Percentiles rank a stretch among this genome's conserved stretches.
phyloP scores from a whole-genome alignment of 2,888 invertebrate genomes.

The Pristionchus exspectatus region DNA sequence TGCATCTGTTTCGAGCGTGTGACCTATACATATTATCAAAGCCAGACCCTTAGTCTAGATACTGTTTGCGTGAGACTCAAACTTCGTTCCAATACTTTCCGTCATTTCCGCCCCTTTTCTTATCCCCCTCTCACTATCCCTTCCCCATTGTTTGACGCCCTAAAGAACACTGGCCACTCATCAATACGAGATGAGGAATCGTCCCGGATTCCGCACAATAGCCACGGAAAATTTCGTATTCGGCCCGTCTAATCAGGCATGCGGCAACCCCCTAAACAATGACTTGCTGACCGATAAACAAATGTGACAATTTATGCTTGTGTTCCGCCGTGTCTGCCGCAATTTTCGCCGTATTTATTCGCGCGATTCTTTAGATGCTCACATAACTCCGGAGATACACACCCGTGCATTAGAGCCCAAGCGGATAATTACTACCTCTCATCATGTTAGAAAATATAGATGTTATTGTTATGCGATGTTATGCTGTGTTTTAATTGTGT shows the following conservation, averaged over 20 bases:
- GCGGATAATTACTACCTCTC: background rate
- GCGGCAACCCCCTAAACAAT: background rate
- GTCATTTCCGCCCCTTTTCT: background rate
- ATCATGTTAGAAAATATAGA: background rate
- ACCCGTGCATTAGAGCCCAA: background rate
- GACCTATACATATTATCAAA: background rate
- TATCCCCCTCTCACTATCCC: background rate
- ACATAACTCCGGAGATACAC: background rate
- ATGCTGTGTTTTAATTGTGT: background rate
- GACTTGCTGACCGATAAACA: too few relatives aligned
- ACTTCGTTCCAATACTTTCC: background rate
- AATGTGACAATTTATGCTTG: background rate
- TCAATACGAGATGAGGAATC: slow-evolving; percentile 14
- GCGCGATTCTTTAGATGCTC: background rate
- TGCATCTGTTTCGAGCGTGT: background rate
- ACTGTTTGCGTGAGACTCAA: background rate
- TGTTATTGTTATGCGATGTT: background rate
- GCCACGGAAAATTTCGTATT: background rate
- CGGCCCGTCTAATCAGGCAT: background rate
- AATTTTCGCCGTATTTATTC: background rate
- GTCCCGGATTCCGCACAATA: slow-evolving; percentile 7
- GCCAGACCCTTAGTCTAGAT: background rate
- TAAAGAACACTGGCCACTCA: background rate
- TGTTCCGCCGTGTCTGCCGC: background rate
- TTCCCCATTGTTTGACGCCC: background rate